Conservation (phyloP, 2,888 invertebrate genomes). For the Selenia dentaria region DNA sequence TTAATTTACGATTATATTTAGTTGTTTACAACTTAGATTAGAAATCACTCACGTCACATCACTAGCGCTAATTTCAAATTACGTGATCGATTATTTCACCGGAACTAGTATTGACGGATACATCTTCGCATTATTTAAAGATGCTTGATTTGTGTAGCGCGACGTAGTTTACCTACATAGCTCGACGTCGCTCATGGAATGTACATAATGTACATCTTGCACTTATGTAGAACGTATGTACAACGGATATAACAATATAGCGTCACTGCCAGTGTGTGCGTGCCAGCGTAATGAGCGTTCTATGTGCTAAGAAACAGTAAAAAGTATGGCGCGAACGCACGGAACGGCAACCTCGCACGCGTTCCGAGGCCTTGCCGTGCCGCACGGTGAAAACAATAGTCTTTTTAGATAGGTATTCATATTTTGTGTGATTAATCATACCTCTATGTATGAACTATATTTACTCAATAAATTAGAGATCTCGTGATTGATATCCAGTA, state of each 20-base stretch:
- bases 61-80: too few species aligned
- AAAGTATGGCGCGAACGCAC: slow-evolving; percentile 84
- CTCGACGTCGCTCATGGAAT: slow-evolving; percentile 70
- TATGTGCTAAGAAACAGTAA: slow-evolving; percentile 85
- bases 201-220: slow-evolving; percentile 78
- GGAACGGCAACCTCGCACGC: slow-evolving; percentile 76
- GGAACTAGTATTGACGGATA: slow-evolving; percentile 57
- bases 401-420: slow-evolving; percentile 49
- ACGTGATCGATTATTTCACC: too few species aligned
- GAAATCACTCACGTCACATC: too few species aligned
- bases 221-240: slow-evolving; percentile 72
- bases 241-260: slow-evolving; percentile 74
- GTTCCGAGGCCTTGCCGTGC: slow-evolving; percentile 63
- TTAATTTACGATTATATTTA: too few species aligned
- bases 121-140: slow-evolving; percentile 64
- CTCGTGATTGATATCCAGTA: too few species aligned
- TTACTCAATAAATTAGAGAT: too few species aligned
- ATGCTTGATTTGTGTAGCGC: slow-evolving; percentile 78
- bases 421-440: too few species aligned
- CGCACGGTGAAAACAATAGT: slow-evolving; percentile 77
- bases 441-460: too few species aligned
- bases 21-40: too few species aligned
- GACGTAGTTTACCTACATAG: slow-evolving; percentile 76
- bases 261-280: slow-evolving; percentile 57
- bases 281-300: slow-evolving; percentile 78